Base-by-base conservation (phyloP, 2,888 invertebrate species). In the Polymixis flavicincta region DNA sequence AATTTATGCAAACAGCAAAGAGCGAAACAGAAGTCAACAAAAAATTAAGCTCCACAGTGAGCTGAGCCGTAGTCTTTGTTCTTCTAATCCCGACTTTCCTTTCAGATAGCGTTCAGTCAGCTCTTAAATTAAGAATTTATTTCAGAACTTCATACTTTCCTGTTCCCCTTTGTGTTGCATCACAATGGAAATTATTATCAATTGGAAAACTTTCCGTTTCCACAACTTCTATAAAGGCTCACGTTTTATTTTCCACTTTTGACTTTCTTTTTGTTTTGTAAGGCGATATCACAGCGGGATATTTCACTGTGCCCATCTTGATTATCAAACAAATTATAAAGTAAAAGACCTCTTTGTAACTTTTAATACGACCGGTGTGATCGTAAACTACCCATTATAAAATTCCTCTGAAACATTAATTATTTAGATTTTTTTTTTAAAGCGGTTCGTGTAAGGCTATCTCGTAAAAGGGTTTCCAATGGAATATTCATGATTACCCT, bases 41-140 rank as follows among this genome's bases (percentile, higher is more conserved):
- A 94, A 94, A 93, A 93, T 91, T 91, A 90, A 92, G 91, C 89
- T 89, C 83, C 85, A 88, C 91, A 90, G 90, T 87, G 89, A 91
- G 90, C 90, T 88, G 90, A 90, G 91, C 90, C 89, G 89, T 87
- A 88, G 89, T 93, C 94, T 94, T 94, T 95, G 94, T 95, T 94
- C 93, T 93, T 94, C 94, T 94, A 94, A 95, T 93, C 93, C 94
- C 91, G 92, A 93, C 93, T 94, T 94, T 93, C 92, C 94, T 94
- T 94, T 94, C 93, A 94, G 93, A 94, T 94, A 93, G 93, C 93
- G 92, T 94, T 95, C 94, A 94, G 93, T 94, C 95, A 94, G 93
- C 93, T 94, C 93, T 95, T 94, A 95, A 95, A 95, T 95, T 95
- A 95, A 94, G 95, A 95, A 95, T 95, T 95, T 95, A 95, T 95